Evolutionary conservation across 2,797 vertebrate species (phyloP), one percentile per base, ranked within the genome.

Genomic region (Bradypus variegatus): DNA sequence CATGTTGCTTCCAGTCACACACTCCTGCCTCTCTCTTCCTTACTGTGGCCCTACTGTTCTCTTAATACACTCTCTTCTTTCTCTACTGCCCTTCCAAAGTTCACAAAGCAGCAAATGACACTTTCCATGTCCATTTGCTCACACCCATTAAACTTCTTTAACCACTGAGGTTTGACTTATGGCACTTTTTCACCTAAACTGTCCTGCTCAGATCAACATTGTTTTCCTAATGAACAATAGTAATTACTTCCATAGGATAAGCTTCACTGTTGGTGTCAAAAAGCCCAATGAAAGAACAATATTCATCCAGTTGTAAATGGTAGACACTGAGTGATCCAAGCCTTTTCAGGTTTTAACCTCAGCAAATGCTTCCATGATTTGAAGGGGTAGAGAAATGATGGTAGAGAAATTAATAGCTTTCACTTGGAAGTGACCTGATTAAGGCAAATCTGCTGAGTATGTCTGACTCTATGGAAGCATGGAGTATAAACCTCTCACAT

Each of bases 311-410:
- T 29, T 76, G 19, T 33, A 70, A 38, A 78, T 16, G 45, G 6
- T 38, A 67, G 27, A 65, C 50, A 76, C 21, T 31, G 16, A 83
- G 2, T 77, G 55, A 38, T 25, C 7, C 8, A 67, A 25, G 16
- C 1, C 36, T 75, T 89, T 58, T 81, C 48, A 75, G 50, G 19
- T 2, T 70, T 55, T 6, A 73, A 73, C 75, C 11, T 41, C 38
- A 84, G 14, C 29, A 50, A 70, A 60, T 33, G 13, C 29, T 36
- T 67, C 18, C 48, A 33, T 72, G 33, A 75, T 33, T 25, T 55
- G 6, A 10, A 23, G 2, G 18, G 23, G 29, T 36, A 48, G 58
- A 1, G 9, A 2, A 5, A 1, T n/a, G 8, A 11, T 25, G 10
- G 12, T 67, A 55, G 86, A 10, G 21, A 1, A 50, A n/a, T 78